These are phyloP conservation scores for Graphium colonna DNA, from an alignment of 2,888 invertebrate species.

Conservation along the genomic window DNA sequence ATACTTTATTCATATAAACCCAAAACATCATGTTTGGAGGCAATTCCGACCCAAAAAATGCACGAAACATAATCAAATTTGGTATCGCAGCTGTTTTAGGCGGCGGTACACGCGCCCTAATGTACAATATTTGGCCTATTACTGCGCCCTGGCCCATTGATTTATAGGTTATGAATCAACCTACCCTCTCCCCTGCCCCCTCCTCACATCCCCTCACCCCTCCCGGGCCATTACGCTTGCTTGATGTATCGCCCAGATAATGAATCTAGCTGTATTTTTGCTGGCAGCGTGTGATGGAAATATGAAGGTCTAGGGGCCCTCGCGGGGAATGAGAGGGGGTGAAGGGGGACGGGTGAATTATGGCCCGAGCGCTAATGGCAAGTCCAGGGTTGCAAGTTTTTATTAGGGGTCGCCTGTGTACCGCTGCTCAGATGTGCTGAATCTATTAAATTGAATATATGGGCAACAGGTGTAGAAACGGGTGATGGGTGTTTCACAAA, in stretches of 20 bases:
- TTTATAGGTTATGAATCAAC: conserved; percentile 79
- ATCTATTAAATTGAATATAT: background rate
- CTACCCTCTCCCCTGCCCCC: conserved; percentile 41
- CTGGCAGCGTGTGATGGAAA: conserved; percentile 68
- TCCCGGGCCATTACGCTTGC: conserved; percentile 48
- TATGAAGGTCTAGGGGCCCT: conserved; percentile 50
- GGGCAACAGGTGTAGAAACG: background rate
- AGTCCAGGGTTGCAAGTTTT: conserved; percentile 12
- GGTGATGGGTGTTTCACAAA: no score
- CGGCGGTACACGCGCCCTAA: conserved; percentile 35
- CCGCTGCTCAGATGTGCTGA: background rate
- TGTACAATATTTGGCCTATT: conserved; percentile 73
- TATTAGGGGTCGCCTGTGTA: conserved; percentile 2
- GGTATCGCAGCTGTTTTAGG: conserved; percentile 9
- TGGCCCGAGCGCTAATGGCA: conserved; percentile 28
- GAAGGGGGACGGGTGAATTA: conserved; percentile 31
- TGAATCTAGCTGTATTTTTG: conserved; percentile 76
- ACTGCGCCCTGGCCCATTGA: conserved; percentile 67
- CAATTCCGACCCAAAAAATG: background rate
- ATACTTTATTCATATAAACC: no score
- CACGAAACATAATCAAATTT: background rate
- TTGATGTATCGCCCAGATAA: conserved; percentile 74
- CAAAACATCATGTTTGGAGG: background rate
- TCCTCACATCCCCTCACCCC: conserved; percentile 31
- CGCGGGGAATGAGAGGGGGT: background rate